A percentile compares a stretch with the other conserved stretches of the same genome.
Evolutionary conservation across 2,888 invertebrate genomes (phyloP).

Genomic region (Zonitis immaculata): DNA sequence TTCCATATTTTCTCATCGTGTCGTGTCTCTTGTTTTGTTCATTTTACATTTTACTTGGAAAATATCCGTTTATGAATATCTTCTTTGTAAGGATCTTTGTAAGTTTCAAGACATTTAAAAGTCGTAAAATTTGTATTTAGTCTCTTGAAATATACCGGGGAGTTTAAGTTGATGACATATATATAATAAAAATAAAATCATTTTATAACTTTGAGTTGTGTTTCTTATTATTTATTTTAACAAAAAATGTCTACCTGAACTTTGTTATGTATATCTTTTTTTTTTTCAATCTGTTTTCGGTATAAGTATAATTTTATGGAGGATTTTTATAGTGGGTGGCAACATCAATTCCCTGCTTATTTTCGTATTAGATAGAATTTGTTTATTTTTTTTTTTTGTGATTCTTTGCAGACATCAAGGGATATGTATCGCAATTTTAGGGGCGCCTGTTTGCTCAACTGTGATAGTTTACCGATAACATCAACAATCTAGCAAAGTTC

Average conservation of each 20-base stretch:
- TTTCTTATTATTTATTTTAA: slow-evolving; percentile 21
- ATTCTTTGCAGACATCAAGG: slow-evolving; percentile 41
- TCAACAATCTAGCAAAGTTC: slow-evolving; percentile 47
- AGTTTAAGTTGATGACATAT: slow-evolving; percentile 17
- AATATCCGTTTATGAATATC: slow-evolving; percentile 30
- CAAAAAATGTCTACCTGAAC: slow-evolving; percentile 27
- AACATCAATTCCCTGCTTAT: neutral
- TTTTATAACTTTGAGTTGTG: slow-evolving; percentile 19
- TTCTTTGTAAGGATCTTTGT: slow-evolving; percentile 29
- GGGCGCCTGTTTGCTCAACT: slow-evolving; percentile 46
- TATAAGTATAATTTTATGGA: neutral
- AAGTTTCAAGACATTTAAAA: slow-evolving; percentile 29
- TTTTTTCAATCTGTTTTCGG: neutral
- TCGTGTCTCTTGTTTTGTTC: neutral
- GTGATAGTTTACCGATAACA: slow-evolving; percentile 46
- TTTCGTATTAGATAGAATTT: slow-evolving; percentile 37
- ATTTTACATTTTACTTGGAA: slow-evolving; percentile 30
- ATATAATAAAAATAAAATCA: slow-evolving; percentile 7
- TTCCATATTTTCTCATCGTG: slow-evolving; percentile 26
- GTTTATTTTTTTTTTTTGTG: slow-evolving; percentile 42
- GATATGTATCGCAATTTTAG: slow-evolving; percentile 45
- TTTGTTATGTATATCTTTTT: slow-evolving; percentile 13
- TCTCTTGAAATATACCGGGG: slow-evolving; percentile 28
- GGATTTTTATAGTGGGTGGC: neutral
- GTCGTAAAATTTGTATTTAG: slow-evolving; percentile 35